Conservation (phyloP, 64 coral and sea anemone species). For the Catalaphyllia jardinei region DNA sequence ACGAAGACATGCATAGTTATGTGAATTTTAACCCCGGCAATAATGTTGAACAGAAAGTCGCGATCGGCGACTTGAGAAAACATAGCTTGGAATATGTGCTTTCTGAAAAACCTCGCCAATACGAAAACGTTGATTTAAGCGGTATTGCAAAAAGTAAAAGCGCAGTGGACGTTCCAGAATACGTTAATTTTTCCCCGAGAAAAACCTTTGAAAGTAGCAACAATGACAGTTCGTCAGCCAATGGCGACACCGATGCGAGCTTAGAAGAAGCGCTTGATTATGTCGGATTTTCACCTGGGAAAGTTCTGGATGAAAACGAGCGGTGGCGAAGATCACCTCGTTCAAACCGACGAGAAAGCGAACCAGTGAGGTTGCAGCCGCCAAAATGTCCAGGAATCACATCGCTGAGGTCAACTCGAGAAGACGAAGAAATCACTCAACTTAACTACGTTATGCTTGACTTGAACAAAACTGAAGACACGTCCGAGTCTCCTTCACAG, state of each 20-base stretch:
- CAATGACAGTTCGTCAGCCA: neutral
- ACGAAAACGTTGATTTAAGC: conserved; percentile 67
- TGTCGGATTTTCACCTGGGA: neutral
- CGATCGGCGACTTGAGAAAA: conserved; percentile 42
- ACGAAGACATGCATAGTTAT: conserved; percentile 58
- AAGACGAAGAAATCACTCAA: neutral
- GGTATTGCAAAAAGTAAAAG: conserved; percentile 45
- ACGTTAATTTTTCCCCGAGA: conserved; percentile 67
- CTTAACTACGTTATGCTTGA: conserved; percentile 84
- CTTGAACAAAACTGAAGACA: conserved; percentile 23
- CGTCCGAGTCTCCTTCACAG: neutral
- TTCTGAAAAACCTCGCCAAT: conserved; percentile 30
- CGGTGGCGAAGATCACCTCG: conserved; percentile 8
- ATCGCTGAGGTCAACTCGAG: conserved; percentile 3
- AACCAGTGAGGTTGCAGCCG: conserved; percentile 23
- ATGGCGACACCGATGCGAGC: neutral
- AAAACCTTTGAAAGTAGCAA: neutral
- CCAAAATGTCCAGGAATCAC: neutral
- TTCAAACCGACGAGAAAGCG: conserved; percentile 47
- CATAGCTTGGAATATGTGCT: conserved; percentile 3
- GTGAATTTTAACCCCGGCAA: conserved; percentile 62
- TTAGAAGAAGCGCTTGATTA: neutral
- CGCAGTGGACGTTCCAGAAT: conserved; percentile 46
- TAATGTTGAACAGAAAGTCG: neutral
- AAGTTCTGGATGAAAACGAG: neutral